A percentile compares a stretch with the other conserved stretches of the same genome.
These are phyloP conservation scores for Mimachlamys varia DNA, from an alignment of 2,888 invertebrate genomes.

Conservation along the genomic window DNA sequence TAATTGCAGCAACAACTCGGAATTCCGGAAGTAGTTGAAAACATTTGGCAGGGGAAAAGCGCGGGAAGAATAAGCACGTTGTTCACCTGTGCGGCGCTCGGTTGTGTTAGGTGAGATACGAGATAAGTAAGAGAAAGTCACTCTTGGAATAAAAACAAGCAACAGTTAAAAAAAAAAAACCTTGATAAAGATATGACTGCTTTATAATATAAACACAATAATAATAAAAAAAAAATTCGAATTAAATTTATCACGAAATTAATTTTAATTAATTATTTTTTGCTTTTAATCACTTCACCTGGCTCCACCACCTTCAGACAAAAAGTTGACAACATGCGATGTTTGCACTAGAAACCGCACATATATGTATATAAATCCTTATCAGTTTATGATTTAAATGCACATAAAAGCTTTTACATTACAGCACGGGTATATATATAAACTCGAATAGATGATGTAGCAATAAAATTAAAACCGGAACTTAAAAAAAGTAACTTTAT, in stretches of 20 bases:
- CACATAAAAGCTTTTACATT: neutral
- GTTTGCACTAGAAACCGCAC: too few relatives aligned
- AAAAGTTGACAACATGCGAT: too few relatives aligned
- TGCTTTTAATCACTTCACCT: too few relatives aligned
- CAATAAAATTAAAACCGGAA: neutral
- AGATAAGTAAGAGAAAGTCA: neutral
- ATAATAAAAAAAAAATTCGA: too few relatives aligned
- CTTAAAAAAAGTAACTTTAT: neutral
- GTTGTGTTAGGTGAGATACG: neutral
- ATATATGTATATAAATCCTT: too few relatives aligned
- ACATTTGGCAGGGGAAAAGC: constrained; percentile 20
- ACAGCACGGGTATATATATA: neutral
- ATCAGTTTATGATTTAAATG: too few relatives aligned
- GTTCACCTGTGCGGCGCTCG: neutral
- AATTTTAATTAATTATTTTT: too few relatives aligned
- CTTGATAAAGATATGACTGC: too few relatives aligned
- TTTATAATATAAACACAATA: too few relatives aligned
- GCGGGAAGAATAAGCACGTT: constrained; percentile 19
- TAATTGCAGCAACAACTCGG: constrained; percentile 50
- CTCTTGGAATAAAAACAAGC: neutral
- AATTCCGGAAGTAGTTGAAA: constrained; percentile 52
- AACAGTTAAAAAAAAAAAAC: neutral
- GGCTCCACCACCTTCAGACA: too few relatives aligned
- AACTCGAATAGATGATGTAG: neutral
- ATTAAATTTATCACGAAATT: too few relatives aligned